A percentile compares a stretch with the other conserved stretches of the same genome.
Evolutionary conservation across 2,113 vertebrate species (phyloP).

Genomic region (Nipponia nippon): DNA sequence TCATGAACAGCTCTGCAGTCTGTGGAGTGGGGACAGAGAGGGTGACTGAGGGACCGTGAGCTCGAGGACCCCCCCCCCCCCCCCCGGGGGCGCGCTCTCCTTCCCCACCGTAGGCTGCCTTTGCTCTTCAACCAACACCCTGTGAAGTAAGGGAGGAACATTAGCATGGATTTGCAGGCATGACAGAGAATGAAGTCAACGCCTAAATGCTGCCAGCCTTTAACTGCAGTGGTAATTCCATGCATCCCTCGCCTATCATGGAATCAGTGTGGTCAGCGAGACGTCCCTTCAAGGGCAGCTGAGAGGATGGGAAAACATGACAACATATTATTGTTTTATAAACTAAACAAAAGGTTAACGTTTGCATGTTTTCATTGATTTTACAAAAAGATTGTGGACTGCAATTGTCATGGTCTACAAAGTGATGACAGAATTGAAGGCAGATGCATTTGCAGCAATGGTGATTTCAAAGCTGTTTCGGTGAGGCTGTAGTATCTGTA

Average conservation of each 20-base stretch:
- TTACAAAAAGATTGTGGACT: neutral
- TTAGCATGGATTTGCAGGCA: neutral
- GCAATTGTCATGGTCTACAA: neutral
- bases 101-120: neutral
- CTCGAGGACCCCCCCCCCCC: neutral
- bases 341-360: neutral
- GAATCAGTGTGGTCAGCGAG: neutral
- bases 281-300: neutral
- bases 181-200: neutral
- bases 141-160: neutral
- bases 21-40: neutral
- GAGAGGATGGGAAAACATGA: neutral
- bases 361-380: neutral
- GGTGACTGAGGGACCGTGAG: rapidly evolving
- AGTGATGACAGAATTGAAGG: neutral
- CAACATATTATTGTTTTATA: neutral
- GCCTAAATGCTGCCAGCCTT: neutral
- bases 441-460: neutral
- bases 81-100: too few species aligned
- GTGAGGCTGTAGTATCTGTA: neutral
- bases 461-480: neutral
- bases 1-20: neutral
- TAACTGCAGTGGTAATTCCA: neutral
- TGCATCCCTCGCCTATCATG: neutral
- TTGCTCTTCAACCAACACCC: neutral